phyloP scores from a whole-genome alignment of 2,113 vertebrate species.

The Tonatia bakeri region DNA sequence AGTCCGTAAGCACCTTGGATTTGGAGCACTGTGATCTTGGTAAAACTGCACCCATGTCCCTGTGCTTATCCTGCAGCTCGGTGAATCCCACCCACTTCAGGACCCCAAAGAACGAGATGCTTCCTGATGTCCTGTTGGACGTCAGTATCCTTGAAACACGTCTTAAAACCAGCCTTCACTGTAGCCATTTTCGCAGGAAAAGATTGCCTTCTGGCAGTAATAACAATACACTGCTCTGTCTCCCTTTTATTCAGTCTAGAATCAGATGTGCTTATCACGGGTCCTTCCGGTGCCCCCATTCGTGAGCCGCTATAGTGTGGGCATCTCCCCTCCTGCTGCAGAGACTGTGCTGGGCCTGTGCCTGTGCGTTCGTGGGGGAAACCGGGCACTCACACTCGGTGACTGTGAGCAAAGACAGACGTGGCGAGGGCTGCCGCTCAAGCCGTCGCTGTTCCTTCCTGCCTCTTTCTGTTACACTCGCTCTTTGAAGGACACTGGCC shows the following conservation, averaged over 20 bases:
- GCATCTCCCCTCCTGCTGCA: background rate
- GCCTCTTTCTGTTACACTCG: slow-evolving; percentile 30
- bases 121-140: background rate
- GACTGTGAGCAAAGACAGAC: slow-evolving; percentile 63
- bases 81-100: background rate
- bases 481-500: slow-evolving; percentile 46
- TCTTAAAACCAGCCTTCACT: background rate
- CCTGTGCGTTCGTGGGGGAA: background rate
- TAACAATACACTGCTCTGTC: background rate
- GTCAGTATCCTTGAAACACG: background rate
- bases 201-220: background rate
- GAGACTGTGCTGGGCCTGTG: background rate
- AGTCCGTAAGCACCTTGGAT: background rate
- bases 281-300: background rate
- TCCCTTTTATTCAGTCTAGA: background rate
- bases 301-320: background rate
- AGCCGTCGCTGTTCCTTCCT: background rate
- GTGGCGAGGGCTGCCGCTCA: background rate
- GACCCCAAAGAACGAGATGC: background rate
- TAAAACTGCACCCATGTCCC: background rate
- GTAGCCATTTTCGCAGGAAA: background rate
- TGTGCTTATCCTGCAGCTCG: background rate
- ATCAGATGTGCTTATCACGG: background rate
- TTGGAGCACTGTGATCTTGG: background rate
- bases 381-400: background rate